A percentile compares a stretch with the other conserved stretches of the same genome.
These are phyloP conservation scores for Gerris buenoi DNA, from an alignment of 1,140 invertebrate genomes.

Conservation along the genomic window DNA sequence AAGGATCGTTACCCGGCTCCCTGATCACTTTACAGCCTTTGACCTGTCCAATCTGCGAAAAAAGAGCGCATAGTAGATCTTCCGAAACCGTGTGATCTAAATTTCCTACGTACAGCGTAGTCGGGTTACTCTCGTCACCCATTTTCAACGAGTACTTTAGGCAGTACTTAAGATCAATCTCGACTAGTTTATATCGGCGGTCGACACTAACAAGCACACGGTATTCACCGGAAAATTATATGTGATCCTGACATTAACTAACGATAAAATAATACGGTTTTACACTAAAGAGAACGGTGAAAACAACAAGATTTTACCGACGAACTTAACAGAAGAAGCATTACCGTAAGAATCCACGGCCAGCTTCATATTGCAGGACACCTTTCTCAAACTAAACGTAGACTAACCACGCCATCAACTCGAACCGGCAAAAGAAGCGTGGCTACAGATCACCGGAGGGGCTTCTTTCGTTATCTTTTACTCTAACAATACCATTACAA, in stretches of 20 bases:
- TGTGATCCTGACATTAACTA: neutral
- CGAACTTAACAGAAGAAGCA: neutral
- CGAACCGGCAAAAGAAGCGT: no score
- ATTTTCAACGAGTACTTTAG: conserved; percentile 20
- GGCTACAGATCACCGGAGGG: no score
- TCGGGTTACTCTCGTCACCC: conserved; percentile 69
- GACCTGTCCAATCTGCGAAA: conserved; percentile 87
- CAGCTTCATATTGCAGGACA: no score
- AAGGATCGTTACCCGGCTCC: conserved; percentile 91
- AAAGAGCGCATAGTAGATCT: conserved; percentile 82
- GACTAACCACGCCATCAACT: no score
- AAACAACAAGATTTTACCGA: neutral
- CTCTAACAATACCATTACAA: no score
- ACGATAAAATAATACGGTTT: neutral
- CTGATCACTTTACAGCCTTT: conserved; percentile 98
- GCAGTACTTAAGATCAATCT: neutral
- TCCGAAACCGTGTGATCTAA: conserved; percentile 83
- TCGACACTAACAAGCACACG: neutral
- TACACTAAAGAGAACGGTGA: neutral
- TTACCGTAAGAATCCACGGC: neutral
- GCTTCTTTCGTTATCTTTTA: no score
- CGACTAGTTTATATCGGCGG: neutral
- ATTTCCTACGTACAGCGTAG: conserved; percentile 91
- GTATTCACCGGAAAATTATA: neutral
- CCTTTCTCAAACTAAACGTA: no score